These are phyloP conservation scores for Echeneis naucrates DNA, from an alignment of 2,797 vertebrate genomes.

Conservation along the genomic window DNA sequence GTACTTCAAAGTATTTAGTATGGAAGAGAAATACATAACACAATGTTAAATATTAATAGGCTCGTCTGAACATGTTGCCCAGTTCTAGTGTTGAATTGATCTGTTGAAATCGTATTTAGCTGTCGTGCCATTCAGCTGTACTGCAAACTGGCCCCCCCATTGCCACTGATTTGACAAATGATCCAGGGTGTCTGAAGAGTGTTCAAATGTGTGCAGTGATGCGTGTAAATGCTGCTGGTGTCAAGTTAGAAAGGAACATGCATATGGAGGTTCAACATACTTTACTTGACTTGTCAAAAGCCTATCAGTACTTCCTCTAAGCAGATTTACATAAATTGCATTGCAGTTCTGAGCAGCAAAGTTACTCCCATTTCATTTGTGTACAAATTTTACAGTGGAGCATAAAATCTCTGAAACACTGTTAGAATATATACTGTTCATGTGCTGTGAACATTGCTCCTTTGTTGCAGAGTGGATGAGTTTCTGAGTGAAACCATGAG, in stretches of 20 bases:
- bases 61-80: slow-evolving; percentile 24
- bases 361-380: neutral
- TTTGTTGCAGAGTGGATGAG: slow-evolving; percentile 45
- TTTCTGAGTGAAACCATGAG: slow-evolving; percentile 79
- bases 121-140: slow-evolving; percentile 13
- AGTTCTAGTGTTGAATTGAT: slow-evolving; percentile 22
- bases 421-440: neutral
- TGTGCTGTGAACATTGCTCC: neutral
- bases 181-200: slow-evolving; percentile 6
- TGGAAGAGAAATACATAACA: slow-evolving; percentile 31
- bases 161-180: slow-evolving; percentile 15
- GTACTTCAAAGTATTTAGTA: slow-evolving; percentile 47
- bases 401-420: neutral
- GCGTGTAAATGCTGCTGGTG: neutral
- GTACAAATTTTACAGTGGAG: neutral
- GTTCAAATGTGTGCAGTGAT: neutral
- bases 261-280: neutral
- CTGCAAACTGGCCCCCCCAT: neutral
- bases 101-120: slow-evolving; percentile 25
- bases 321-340: neutral
- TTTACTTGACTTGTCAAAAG: neutral
- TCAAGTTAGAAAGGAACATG: neutral
- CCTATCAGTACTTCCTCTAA: neutral
- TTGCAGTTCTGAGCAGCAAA: neutral
- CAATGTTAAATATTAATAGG: slow-evolving; percentile 42